Evolutionary conservation across 2,113 vertebrate species (phyloP), one percentile per base, ranked within the genome.

Genomic region (Campylomormyrus numenius): DNA sequence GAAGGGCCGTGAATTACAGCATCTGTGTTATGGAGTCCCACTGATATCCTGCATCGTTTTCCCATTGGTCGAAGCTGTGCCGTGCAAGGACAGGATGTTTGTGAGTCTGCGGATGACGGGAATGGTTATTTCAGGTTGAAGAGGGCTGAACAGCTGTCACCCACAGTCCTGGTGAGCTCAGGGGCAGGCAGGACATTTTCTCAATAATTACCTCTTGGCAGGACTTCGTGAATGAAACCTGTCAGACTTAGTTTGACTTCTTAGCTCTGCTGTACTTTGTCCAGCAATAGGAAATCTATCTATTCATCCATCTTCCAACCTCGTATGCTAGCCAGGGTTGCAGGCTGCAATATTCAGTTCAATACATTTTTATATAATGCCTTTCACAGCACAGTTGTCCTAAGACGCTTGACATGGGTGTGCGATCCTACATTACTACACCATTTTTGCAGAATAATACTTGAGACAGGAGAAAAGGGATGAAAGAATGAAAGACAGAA

Each of bases 181-280:
- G 99, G 92, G 99, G 98, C 0, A 99, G 98, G 98, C 99, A 99
- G 88, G 98, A 99, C 92, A 80, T 80, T 99, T 99, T 95, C 96
- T 98, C 91, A 99, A 98, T 94, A 97, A 93, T 92, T 98, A 97
- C 91, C 96, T 99, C 94, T 97, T 98, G 86, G 98, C 98, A 96
- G 98, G 97, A 94, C 91, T 96, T 93, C 2, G 98, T 99, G 93
- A 98, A 98, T 95, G 74, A 80, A 80, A 80, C 74, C 74, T 80
- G 74, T 80, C 74, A 39, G 74, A 42, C 5, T 80, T 39, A 80
- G 31, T 35, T 80, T 35, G 31, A 80, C 74, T 19, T 80, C 74
- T 39, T 80, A 17, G 31, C 74, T 80, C 35, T 80, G 74, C 35
- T 80, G 74, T 19, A 42, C 35, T 80, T 15, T 39, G 74, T 42